Percentiles rank a stretch among this genome's conserved stretches.
phyloP scores from a whole-genome alignment of 2,888 invertebrate species.

The Meiosimyza platycephala region DNA sequence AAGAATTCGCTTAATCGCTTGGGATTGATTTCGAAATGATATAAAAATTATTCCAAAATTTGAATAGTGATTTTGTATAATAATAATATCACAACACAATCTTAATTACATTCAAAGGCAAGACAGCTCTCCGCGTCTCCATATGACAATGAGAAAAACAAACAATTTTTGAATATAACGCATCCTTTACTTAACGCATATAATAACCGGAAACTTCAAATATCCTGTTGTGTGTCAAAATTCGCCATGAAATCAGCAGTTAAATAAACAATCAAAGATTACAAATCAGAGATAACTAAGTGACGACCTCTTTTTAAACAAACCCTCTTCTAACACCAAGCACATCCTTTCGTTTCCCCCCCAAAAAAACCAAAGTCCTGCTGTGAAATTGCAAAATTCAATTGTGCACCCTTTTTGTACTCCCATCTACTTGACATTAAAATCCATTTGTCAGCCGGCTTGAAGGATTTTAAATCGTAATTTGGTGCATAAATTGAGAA shows the following conservation, averaged over 20 bases:
- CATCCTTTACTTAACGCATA: background rate
- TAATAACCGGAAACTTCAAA: constrained; percentile 4
- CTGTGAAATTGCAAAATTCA: constrained; percentile 60
- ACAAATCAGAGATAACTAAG: constrained; percentile 52
- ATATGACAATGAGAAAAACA: no score
- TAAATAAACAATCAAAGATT: constrained; percentile 58
- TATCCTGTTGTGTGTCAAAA: constrained; percentile 27
- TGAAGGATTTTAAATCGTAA: constrained; percentile 66
- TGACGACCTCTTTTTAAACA: constrained; percentile 39
- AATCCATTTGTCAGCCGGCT: constrained; percentile 66
- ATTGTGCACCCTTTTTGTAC: constrained; percentile 51
- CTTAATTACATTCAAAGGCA: no score
- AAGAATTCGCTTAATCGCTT: no score
- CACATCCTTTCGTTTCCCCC: constrained; percentile 14
- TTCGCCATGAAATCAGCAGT: constrained; percentile 39
- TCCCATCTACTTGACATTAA: constrained; percentile 61
- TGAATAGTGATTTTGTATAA: no score
- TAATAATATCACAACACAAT: no score
- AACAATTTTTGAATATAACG: no score
- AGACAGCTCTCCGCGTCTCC: no score
- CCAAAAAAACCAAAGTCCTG: constrained; percentile 32
- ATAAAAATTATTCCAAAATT: no score
- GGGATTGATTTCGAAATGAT: no score
- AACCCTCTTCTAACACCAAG: constrained; percentile 13
- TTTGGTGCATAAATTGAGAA: constrained; percentile 59